Base-by-base conservation (phyloP, 2,888 invertebrate species). In the Scaeva pyrastri region DNA sequence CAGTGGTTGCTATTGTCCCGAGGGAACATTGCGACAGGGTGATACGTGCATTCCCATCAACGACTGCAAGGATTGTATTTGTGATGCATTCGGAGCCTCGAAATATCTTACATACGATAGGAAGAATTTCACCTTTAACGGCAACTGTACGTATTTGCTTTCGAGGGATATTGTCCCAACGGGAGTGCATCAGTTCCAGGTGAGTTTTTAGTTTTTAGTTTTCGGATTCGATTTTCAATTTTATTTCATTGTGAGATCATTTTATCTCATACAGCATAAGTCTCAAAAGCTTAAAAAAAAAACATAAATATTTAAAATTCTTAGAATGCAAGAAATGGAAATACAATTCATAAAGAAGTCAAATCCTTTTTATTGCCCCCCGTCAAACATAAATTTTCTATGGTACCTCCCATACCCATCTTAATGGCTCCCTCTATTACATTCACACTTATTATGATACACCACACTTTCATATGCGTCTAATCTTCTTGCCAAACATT, bases 41-140 rank as follows among this genome's bases (percentile, higher is more conserved):
- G 94, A 95, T 74, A 92, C 93, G 12, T 97, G 97, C 90, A 94
- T 97, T 7, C 93, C 94, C 75, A 95, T 96, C 0, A 93, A 94
- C 0, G 95, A 95, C 78, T 97, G 97, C 90, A 94, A 95, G 72
- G 96, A 97, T 90, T 97, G 97, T 93, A 93, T 94, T 0, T 96
- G 96, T 90, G 95, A 96, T 88, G 95, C 96, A 0, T 94, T 96
- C 82, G 97, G 97, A 0, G 95, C 96, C 68, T 95, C 97, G 0
- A 96, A 97, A 90, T 97, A 96, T 91, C 94, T 95, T 79, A 97
- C 96, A 36, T 98, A 97, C 90, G 98, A 98, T 91, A 95, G 96
- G 23, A 95, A 94, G 84, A 95, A 96, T 89, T 95, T 96, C 88
- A 96, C 96, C 0, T 96, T 96, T 91, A 95, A 96, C 88, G 97